phyloP scores from a whole-genome alignment of 1,140 invertebrate species.

The Penaeus vannamei region DNA sequence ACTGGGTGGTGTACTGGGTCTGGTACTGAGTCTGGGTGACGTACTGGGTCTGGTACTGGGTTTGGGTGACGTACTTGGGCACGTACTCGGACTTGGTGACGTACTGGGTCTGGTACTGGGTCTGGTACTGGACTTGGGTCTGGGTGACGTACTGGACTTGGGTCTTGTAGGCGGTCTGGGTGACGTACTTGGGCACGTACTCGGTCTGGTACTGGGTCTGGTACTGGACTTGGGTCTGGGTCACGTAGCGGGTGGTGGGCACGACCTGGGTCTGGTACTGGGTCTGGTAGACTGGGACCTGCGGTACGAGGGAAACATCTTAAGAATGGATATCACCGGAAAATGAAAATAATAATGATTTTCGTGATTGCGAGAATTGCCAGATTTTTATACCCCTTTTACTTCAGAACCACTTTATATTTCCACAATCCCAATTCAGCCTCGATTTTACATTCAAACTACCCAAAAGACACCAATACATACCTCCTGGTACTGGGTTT shows the following conservation, averaged over 20 bases:
- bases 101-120: slow-evolving; percentile 39
- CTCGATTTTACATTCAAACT: too few relatives aligned
- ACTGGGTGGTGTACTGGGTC: slow-evolving; percentile 40
- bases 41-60: slow-evolving; percentile 29
- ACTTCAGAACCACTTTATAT: too few relatives aligned
- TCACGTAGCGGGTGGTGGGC: slow-evolving; percentile 31
- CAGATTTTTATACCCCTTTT: too few relatives aligned
- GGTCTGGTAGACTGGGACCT: slow-evolving; percentile 44
- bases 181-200: slow-evolving; percentile 49
- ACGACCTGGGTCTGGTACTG: slow-evolving; percentile 40
- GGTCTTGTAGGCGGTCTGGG: slow-evolving; percentile 41
- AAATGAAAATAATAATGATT: too few relatives aligned
- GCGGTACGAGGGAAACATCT: background rate
- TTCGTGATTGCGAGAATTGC: too few relatives aligned
- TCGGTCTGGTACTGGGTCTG: slow-evolving; percentile 44
- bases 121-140: slow-evolving; percentile 36
- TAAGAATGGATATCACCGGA: too few relatives aligned
- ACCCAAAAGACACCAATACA: too few relatives aligned
- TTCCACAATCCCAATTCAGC: too few relatives aligned
- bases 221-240: slow-evolving; percentile 20
- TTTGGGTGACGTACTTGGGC: slow-evolving; percentile 52
- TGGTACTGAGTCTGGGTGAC: slow-evolving; percentile 36
- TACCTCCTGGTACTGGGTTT: slow-evolving; percentile 12
- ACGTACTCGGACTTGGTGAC: slow-evolving; percentile 38
- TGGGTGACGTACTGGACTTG: slow-evolving; percentile 38